A percentile compares a stretch with the other conserved stretches of the same genome.
phyloP scores from a whole-genome alignment of 2,113 vertebrate species.

The Centropus unirufus region DNA sequence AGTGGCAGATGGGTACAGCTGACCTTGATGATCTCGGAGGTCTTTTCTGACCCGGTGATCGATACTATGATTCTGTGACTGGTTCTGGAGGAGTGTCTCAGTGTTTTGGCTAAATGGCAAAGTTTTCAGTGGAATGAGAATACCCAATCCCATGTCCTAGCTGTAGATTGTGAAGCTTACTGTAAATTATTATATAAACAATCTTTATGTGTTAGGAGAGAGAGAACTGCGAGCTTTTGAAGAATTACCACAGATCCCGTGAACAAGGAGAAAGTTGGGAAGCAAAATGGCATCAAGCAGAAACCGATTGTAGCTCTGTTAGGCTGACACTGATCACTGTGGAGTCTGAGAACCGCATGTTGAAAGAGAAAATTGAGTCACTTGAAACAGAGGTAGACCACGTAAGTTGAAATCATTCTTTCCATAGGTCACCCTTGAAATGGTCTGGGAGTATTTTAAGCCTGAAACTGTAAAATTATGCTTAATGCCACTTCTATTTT shows the following conservation, averaged over 20 bases:
- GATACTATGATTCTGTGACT: background rate
- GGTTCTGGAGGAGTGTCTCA: background rate
- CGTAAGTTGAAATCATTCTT: constrained; percentile 61
- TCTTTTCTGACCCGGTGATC: no score
- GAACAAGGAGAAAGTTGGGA: constrained; percentile 79
- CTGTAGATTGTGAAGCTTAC: background rate
- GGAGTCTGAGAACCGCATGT: constrained; percentile 71
- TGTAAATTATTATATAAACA: constrained; percentile 4
- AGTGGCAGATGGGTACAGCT: no score
- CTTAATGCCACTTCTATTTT: background rate
- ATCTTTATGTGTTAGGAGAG: constrained; percentile 70
- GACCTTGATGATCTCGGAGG: no score
- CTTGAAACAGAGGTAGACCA: constrained; percentile 78
- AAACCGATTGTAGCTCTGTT: constrained; percentile 73
- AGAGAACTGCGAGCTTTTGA: constrained; percentile 78
- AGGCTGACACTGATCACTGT: constrained; percentile 67
- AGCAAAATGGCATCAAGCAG: constrained; percentile 75
- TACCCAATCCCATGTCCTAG: background rate
- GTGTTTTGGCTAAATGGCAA: background rate
- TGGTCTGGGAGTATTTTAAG: background rate
- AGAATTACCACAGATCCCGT: constrained; percentile 70
- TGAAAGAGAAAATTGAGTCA: constrained; percentile 76
- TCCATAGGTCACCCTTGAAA: background rate
- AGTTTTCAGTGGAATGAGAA: background rate
- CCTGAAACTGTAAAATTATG: background rate